Percentiles rank a stretch among this genome's conserved stretches.
These are phyloP conservation scores for Simalia tracyae DNA, from an alignment of 2,797 vertebrate species.

Conservation along the genomic window DNA sequence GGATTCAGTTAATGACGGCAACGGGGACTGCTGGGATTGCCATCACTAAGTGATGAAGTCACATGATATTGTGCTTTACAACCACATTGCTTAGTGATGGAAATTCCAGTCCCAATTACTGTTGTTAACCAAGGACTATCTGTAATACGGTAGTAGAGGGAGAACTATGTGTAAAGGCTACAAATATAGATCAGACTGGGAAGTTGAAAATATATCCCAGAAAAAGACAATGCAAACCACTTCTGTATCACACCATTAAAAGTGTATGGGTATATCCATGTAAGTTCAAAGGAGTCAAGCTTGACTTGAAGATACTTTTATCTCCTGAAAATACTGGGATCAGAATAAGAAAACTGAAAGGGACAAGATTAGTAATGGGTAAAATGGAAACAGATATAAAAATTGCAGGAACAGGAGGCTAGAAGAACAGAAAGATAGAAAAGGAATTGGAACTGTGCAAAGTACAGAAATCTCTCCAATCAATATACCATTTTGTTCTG, in stretches of 20 bases:
- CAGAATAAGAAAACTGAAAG: too few relatives aligned
- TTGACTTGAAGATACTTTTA: too few relatives aligned
- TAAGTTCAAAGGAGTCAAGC: not conserved
- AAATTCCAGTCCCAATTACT: not conserved
- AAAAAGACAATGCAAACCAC: not conserved
- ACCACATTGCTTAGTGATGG: not conserved
- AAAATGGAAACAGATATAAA: too few relatives aligned
- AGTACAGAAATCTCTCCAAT: too few relatives aligned
- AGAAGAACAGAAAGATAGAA: too few relatives aligned
- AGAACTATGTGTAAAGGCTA: not conserved
- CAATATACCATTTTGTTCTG: too few relatives aligned
- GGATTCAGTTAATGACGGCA: not conserved
- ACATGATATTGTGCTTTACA: not conserved
- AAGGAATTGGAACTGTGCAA: too few relatives aligned
- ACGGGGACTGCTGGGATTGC: not conserved
- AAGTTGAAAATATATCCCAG: not conserved
- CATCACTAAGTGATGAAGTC: not conserved
- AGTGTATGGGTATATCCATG: not conserved
- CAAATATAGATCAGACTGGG: not conserved
- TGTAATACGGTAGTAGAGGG: not conserved
- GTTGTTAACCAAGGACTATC: not conserved
- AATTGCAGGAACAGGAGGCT: too few relatives aligned
- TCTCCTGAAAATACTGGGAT: too few relatives aligned
- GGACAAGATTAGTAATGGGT: too few relatives aligned
- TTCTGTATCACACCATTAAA: not conserved